phyloP scores from a whole-genome alignment of 2,113 vertebrate species.

The Isichthys henryi region DNA sequence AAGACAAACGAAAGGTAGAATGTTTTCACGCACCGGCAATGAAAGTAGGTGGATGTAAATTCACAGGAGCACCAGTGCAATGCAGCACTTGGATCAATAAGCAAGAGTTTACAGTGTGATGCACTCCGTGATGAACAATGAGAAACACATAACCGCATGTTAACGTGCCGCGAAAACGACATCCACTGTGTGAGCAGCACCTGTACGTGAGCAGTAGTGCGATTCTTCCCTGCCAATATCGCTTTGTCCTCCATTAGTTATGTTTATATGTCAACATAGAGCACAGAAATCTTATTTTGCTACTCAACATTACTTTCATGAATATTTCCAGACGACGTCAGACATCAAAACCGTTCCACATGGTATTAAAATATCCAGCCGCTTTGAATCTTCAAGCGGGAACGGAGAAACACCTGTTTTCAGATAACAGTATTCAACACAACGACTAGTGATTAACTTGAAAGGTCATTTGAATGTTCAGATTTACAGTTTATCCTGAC shows the following conservation, averaged over 20 bases:
- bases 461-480: neutral
- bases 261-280: neutral
- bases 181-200: neutral
- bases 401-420: neutral
- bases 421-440: neutral
- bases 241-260: neutral
- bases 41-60: neutral
- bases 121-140: neutral
- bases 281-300: neutral
- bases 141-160: neutral
- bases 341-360: neutral
- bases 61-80: neutral
- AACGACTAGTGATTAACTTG: neutral
- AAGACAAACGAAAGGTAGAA: neutral
- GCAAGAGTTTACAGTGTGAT: neutral
- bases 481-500: neutral
- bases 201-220: neutral
- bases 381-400: neutral
- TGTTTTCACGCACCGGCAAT: neutral
- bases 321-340: neutral
- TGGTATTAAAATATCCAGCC: neutral
- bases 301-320: neutral
- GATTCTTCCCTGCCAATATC: neutral
- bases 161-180: neutral
- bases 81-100: neutral